phyloP scores from a whole-genome alignment of 1,140 invertebrate genomes.

The Archivesica marissinica region DNA sequence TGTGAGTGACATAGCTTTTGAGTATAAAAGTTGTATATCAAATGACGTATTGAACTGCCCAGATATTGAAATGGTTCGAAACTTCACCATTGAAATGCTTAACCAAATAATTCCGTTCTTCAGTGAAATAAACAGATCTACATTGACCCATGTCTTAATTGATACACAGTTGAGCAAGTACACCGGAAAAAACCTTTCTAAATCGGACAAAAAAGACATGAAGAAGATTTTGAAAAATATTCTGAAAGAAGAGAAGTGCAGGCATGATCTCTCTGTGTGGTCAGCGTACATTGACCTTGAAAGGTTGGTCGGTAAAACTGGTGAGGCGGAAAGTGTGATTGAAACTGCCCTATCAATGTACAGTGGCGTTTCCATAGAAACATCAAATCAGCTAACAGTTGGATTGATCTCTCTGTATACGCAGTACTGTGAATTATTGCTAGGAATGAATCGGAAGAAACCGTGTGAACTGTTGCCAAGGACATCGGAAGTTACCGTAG shows the following conservation, averaged over 20 bases:
- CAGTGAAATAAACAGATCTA: constrained; percentile 56
- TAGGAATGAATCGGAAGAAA: constrained; percentile 44
- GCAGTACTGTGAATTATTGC: constrained; percentile 72
- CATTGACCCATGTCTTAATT: constrained; percentile 73
- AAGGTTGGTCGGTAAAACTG: constrained; percentile 73
- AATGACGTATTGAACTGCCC: not conserved
- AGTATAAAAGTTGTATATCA: not conserved
- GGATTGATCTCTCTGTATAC: constrained; percentile 72
- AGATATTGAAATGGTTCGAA: constrained; percentile 6
- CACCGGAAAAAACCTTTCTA: not conserved
- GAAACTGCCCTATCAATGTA: constrained; percentile 80
- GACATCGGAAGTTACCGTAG: not conserved
- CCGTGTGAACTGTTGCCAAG: not conserved
- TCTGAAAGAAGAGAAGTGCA: constrained; percentile 82
- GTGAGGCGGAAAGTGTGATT: constrained; percentile 81
- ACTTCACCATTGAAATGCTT: constrained; percentile 40
- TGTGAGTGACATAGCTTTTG: constrained; percentile 21
- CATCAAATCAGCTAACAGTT: constrained; percentile 31
- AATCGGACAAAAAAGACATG: constrained; percentile 66
- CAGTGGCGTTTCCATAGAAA: constrained; percentile 29
- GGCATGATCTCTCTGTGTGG: constrained; percentile 84
- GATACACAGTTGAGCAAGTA: constrained; percentile 65
- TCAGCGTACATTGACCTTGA: constrained; percentile 82
- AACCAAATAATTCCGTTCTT: constrained; percentile 61
- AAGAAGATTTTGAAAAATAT: constrained; percentile 82